Base-by-base conservation (phyloP, 2,113 vertebrate species). In the Sander vitreus region DNA sequence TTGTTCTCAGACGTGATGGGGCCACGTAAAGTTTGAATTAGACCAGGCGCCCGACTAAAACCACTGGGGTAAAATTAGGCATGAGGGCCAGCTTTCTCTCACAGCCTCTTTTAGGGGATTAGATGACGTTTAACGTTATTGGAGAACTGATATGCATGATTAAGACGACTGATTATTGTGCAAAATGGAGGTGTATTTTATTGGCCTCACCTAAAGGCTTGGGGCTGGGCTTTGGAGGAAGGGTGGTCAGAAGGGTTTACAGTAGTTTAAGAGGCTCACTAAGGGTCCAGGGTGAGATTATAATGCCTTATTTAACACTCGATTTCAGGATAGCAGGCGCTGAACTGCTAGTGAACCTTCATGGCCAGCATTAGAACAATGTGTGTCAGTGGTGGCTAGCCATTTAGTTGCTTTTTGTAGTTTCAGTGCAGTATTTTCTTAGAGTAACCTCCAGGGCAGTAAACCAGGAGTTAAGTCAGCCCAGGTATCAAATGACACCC, bases 71-170 rank as follows among this genome's bases (percentile, higher is more conserved):
- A 84, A 93, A 93, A 94, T 94, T 92, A 93, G 76, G 85, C 81
- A 54, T 43, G 88, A 89, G 92, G 85, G 65, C 74, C 51, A 6
- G 85, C 84, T 85, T 89, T 92, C 88, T 90, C 86, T 92, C 88
- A 78, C 71, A 72, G 85, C 68, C 66, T 80, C 50, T 94, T 93
- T 86, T 86, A 83, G 86, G 84, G 93, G 88, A 93, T 95, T 94
- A 95, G 87, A 86, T 92, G 93, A 94, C 91, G n/a, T 93, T 93
- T 91, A 90, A 92, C 92, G 87, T 93, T 92, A 94, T 91, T 89
- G 91, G 92, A 84, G 88, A 84, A 87, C 89, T 92, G 91, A 94
- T 94, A 93, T 85, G 86, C 79, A 81, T 86, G 90, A 93, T 95
- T 93, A 93, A 93, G 93, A 83, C 9, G 23, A 76, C 83, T 89